These are phyloP conservation scores for Eumerus sabulonum DNA, from an alignment of 2,888 invertebrate genomes.

Conservation along the genomic window DNA sequence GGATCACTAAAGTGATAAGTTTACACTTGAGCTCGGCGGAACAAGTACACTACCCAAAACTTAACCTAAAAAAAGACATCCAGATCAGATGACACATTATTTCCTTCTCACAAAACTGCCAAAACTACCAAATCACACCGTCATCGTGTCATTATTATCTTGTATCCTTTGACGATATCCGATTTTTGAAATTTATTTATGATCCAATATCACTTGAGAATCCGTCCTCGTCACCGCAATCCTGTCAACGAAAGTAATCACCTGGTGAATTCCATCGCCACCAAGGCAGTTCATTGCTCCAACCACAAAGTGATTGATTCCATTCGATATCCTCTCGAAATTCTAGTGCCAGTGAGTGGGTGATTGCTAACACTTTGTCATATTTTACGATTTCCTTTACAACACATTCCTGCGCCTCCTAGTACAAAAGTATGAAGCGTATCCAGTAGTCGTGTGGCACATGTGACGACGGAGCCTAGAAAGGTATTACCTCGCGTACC, in stretches of 20 bases:
- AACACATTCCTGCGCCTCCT: neutral
- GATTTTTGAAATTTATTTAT: conserved; percentile 53
- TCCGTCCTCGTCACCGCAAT: conserved; percentile 34
- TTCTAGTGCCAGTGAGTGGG: neutral
- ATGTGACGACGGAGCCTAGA: neutral
- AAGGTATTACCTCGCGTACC: neutral
- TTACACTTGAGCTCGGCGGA: too few relatives aligned
- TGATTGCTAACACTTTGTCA: conserved; percentile 40
- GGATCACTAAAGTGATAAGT: too few relatives aligned
- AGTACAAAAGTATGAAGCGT: neutral
- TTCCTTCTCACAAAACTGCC: neutral
- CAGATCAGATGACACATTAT: neutral
- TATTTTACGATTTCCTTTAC: conserved; percentile 47
- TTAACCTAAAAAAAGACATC: too few relatives aligned
- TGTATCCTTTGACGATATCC: conserved; percentile 19
- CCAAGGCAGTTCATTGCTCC: neutral
- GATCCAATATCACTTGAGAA: conserved; percentile 48
- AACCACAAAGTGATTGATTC: conserved; percentile 56
- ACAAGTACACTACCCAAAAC: too few relatives aligned
- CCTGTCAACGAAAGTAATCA: conserved; percentile 54
- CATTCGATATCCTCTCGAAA: conserved; percentile 50
- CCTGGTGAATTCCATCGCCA: conserved; percentile 24
- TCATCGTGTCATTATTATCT: conserved; percentile 36
- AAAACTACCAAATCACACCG: conserved; percentile 30
- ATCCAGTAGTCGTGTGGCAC: conserved; percentile 1